Percentiles rank a stretch among this genome's conserved stretches.
Evolutionary conservation across 2,113 vertebrate genomes (phyloP).

Genomic region (Prunella himalayana): DNA sequence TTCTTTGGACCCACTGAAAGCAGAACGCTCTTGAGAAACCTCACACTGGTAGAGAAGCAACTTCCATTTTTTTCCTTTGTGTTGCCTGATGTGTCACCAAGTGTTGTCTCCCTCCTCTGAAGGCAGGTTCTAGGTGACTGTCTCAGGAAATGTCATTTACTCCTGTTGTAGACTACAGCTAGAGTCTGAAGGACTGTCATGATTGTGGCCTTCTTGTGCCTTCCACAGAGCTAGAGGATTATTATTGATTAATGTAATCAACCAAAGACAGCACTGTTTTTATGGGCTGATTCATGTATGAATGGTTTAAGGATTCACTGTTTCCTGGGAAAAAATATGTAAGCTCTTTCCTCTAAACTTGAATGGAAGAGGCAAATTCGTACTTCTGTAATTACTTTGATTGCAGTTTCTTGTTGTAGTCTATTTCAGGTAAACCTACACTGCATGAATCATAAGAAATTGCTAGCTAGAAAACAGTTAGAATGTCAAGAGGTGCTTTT

Average conservation of each 20-base stretch:
- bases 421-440: not conserved
- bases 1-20: not conserved
- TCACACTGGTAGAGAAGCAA: not conserved
- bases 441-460: not conserved
- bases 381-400: not conserved
- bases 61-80: not conserved
- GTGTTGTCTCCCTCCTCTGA: not conserved
- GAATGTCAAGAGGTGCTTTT: constrained; percentile 16
- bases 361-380: not conserved
- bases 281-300: not conserved
- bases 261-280: not conserved
- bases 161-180: not conserved
- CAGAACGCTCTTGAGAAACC: not conserved
- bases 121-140: not conserved
- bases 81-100: not conserved
- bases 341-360: not conserved
- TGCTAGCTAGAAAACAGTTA: not conserved
- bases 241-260: not conserved
- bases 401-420: not conserved
- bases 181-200: not conserved
- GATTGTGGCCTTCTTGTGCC: not conserved
- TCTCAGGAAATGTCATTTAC: not conserved
- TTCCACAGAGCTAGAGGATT: not conserved
- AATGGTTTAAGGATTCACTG: not conserved
- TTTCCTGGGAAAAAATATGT: not conserved